These are phyloP conservation scores for Drosophila sordidula DNA, from an alignment of 2,888 invertebrate genomes.

Conservation along the genomic window DNA sequence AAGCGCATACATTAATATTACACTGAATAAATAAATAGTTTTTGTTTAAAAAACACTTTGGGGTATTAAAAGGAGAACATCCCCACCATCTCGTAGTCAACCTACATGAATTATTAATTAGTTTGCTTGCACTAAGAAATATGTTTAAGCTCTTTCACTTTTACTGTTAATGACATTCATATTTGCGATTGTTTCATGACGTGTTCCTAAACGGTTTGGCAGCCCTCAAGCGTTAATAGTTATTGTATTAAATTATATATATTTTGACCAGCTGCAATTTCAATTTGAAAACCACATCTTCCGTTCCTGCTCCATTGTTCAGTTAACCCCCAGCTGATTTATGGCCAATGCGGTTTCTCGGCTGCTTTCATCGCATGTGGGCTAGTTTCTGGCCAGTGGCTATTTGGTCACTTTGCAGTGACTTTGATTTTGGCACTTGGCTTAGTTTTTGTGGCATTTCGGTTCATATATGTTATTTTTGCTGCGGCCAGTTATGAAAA, in stretches of 20 bases:
- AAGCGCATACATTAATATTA: too few species aligned
- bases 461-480: conserved; percentile 21
- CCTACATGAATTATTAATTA: too few species aligned
- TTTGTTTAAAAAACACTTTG: too few species aligned
- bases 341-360: conserved; percentile 38
- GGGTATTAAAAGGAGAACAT: too few species aligned
- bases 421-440: conserved; percentile 76
- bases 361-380: conserved; percentile 62
- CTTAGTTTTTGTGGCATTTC: conserved; percentile 56
- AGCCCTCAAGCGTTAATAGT: background rate
- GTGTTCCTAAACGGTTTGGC: too few species aligned
- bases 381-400: conserved; percentile 55
- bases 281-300: conserved; percentile 46
- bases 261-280: conserved; percentile 10
- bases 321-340: conserved; percentile 50
- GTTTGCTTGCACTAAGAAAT: too few species aligned
- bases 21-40: too few species aligned
- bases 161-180: background rate
- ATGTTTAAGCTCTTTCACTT: background rate
- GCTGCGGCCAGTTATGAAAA: conserved; percentile 69
- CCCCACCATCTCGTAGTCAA: too few species aligned
- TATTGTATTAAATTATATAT: conserved; percentile 21
- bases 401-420: conserved; percentile 53
- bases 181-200: background rate
- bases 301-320: conserved; percentile 34